These are phyloP conservation scores for Drosophila acutilabella DNA, from an alignment of 2,888 invertebrate species.

Conservation along the genomic window DNA sequence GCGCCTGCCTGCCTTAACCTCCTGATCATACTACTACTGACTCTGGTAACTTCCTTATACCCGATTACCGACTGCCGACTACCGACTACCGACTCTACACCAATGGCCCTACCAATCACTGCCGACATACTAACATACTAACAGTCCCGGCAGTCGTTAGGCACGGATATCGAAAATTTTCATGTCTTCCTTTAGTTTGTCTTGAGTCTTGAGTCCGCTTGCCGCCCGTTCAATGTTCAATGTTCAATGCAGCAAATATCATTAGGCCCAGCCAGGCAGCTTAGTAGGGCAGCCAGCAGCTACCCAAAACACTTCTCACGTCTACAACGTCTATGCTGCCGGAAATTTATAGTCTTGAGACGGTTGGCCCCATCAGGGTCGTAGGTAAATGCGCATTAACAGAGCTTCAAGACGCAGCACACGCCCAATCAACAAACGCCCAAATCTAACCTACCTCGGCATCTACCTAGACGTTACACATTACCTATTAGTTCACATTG, in stretches of 20 bases:
- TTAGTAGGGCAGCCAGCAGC: not conserved
- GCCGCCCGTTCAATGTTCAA: not conserved
- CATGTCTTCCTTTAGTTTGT: constrained; percentile 82
- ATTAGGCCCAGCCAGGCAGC: constrained; percentile 48
- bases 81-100: not conserved
- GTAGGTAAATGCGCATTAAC: constrained; percentile 73
- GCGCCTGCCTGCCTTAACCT: not conserved
- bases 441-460: not conserved
- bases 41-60: not conserved
- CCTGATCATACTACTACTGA: not conserved
- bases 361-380: constrained; percentile 41
- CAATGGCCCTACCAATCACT: constrained; percentile 8
- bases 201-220: constrained; percentile 65
- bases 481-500: too few relatives aligned
- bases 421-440: constrained; percentile 24
- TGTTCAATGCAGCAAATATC: constrained; percentile 60
- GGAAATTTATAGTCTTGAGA: constrained; percentile 74
- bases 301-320: constrained; percentile 3
- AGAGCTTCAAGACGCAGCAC: constrained; percentile 30
- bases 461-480: too few relatives aligned
- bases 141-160: constrained; percentile 67
- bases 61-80: not conserved
- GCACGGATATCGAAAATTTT: constrained; percentile 80
- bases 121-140: constrained; percentile 10
- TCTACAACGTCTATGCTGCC: constrained; percentile 25